phyloP scores from a whole-genome alignment of 2,888 invertebrate genomes.

The Plagodis dolabraria region DNA sequence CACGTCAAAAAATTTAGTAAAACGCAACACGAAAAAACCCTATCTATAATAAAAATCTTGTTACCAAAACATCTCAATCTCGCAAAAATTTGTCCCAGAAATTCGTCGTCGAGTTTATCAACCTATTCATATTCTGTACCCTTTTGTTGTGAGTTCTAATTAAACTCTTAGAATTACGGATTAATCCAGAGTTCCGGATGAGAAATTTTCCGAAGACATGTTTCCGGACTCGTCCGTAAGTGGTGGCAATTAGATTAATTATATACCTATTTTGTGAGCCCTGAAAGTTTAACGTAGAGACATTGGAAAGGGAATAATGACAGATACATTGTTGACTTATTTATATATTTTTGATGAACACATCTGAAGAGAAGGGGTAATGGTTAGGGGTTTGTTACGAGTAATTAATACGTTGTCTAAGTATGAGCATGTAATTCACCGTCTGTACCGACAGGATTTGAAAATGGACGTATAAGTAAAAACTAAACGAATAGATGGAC shows the following conservation, averaged over 20 bases:
- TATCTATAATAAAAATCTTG: slow-evolving; percentile 5
- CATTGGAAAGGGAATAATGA: neutral
- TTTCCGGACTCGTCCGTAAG: slow-evolving; percentile 19
- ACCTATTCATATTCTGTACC: slow-evolving; percentile 16
- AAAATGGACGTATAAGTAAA: no score
- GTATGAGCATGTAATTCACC: no score
- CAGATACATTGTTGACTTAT: no score
- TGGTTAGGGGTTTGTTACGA: no score
- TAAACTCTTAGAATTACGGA: slow-evolving; percentile 29
- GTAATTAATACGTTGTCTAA: no score
- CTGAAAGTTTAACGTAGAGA: slow-evolving; percentile 8
- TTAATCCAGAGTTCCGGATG: slow-evolving; percentile 23
- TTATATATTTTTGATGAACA: no score
- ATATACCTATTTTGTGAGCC: slow-evolving; percentile 15
- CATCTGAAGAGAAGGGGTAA: no score
- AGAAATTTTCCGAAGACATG: slow-evolving; percentile 27
- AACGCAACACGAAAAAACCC: neutral
- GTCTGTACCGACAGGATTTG: no score
- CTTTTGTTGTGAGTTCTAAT: slow-evolving; percentile 31
- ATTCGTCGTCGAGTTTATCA: slow-evolving; percentile 5
- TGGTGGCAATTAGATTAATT: slow-evolving; percentile 31
- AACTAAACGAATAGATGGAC: no score
- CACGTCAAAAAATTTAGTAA: no score
- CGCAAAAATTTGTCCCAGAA: slow-evolving; percentile 8
- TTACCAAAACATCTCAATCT: slow-evolving; percentile 5